Conservation (phyloP, 2,113 vertebrate species). For the Neogobius melanostomus region DNA sequence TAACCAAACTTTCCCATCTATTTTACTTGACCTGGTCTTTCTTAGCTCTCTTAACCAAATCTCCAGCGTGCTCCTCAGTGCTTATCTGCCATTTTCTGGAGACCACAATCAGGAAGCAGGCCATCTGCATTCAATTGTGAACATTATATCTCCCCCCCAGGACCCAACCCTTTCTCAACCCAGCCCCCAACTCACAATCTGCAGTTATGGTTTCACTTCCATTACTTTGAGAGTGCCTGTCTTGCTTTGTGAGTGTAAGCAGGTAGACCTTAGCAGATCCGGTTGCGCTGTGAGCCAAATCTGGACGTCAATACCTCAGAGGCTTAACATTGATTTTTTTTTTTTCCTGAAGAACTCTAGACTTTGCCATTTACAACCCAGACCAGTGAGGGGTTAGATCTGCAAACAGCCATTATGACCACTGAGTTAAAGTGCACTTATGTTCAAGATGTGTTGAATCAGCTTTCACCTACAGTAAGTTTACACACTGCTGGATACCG, state of each 20-base stretch:
- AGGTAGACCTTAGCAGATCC: slow-evolving; percentile 49
- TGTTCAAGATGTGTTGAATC: slow-evolving; percentile 20
- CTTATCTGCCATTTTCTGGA: slow-evolving; percentile 49
- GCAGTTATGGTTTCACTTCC: slow-evolving; percentile 43
- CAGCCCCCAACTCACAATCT: slow-evolving; percentile 25
- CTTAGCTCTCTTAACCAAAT: slow-evolving; percentile 25
- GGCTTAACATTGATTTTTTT: slow-evolving; percentile 31
- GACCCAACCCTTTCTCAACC: background rate
- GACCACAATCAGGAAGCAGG: slow-evolving; percentile 67
- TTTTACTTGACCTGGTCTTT: background rate
- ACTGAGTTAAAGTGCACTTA: slow-evolving; percentile 15
- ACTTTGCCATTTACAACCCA: slow-evolving; percentile 36
- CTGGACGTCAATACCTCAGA: slow-evolving; percentile 15
- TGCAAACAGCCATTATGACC: slow-evolving; percentile 26
- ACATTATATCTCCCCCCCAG: slow-evolving; percentile 39
- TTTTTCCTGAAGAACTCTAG: slow-evolving; percentile 26
- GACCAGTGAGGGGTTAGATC: slow-evolving; percentile 5
- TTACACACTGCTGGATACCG: background rate
- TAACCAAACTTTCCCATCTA: background rate
- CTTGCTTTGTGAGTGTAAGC: slow-evolving; percentile 42
- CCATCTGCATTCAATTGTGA: slow-evolving; percentile 71
- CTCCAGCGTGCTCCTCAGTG: slow-evolving; percentile 13
- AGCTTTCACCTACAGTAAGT: background rate
- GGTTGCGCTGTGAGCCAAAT: slow-evolving; percentile 38
- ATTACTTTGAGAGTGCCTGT: slow-evolving; percentile 48